Conservation (phyloP, 1,140 invertebrate genomes). For the Diuraphis noxia region DNA sequence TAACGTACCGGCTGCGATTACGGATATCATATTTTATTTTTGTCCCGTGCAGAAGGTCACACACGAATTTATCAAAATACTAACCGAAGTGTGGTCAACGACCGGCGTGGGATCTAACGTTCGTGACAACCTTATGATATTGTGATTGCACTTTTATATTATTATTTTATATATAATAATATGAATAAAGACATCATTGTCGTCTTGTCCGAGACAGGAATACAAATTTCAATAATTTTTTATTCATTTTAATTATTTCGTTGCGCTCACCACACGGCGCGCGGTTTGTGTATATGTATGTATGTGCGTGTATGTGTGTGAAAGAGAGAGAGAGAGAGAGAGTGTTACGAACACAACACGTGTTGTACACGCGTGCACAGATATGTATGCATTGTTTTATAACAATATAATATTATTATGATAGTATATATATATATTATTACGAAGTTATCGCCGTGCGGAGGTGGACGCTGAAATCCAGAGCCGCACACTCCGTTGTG, state of each 20-base stretch:
- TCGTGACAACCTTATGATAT: constrained; percentile 52
- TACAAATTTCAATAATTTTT: constrained; percentile 47
- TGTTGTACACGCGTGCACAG: not conserved
- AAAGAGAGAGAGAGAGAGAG: too few relatives aligned
- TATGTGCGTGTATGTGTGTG: not conserved
- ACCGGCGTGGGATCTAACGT: constrained; percentile 52
- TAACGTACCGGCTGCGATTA: not conserved
- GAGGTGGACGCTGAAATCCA: not conserved
- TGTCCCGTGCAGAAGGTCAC: not conserved
- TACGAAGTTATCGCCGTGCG: not conserved
- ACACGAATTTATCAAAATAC: constrained; percentile 38
- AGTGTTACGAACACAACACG: not conserved
- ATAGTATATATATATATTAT: not conserved
- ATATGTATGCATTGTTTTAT: constrained; percentile 12
- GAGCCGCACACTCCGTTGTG: not conserved
- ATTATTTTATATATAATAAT: constrained; percentile 38
- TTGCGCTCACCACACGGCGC: not conserved
- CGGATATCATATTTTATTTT: not conserved
- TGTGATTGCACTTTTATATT: constrained; percentile 48
- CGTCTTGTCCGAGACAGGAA: constrained; percentile 45
- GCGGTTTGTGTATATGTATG: not conserved
- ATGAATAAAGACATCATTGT: constrained; percentile 51
- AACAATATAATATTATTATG: constrained; percentile 14
- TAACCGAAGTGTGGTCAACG: constrained; percentile 45
- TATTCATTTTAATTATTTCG: constrained; percentile 20